Evolutionary conservation across 2,888 invertebrate genomes (phyloP).

Genomic region (Morpho deidamia): DNA sequence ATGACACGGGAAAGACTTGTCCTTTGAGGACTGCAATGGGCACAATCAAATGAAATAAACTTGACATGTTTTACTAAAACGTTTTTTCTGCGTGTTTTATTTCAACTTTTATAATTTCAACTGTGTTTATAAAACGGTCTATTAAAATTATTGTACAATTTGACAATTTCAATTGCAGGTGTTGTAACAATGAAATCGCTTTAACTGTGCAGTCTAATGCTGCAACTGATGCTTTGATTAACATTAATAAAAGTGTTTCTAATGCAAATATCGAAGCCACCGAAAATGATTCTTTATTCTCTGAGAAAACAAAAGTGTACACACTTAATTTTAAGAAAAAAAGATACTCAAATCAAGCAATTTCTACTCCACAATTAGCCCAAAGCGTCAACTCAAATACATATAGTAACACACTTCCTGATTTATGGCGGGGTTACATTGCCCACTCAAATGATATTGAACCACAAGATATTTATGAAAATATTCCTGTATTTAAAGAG

Average conservation of each 20-base stretch:
- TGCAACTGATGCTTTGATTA: conserved; percentile 24
- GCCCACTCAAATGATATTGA: neutral
- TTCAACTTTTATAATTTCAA: conserved; percentile 1
- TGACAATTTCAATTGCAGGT: conserved; percentile 24
- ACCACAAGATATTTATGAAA: neutral
- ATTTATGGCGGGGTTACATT: neutral
- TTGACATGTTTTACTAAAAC: conserved; percentile 20
- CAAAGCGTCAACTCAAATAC: neutral
- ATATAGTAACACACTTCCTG: neutral
- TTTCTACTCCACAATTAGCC: neutral
- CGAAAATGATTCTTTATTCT: neutral
- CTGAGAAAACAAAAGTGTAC: too few relatives aligned
- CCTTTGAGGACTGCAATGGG: conserved; percentile 46
- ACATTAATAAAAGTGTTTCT: conserved; percentile 16
- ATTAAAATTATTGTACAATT: neutral
- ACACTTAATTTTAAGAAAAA: neutral
- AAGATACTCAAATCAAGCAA: neutral
- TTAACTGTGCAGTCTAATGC: conserved; percentile 16
- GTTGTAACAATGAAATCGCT: conserved; percentile 12
- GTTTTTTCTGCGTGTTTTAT: conserved; percentile 13
- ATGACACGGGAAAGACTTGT: conserved; percentile 40
- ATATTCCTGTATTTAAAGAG: neutral
- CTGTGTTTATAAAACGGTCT: neutral
- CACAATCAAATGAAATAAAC: conserved; percentile 31
- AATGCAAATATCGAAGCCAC: conserved; percentile 8